Percentiles rank a stretch among this genome's conserved stretches.
These are phyloP conservation scores for Rhincodon typus DNA, from an alignment of 2,797 vertebrate genomes.

Conservation along the genomic window DNA sequence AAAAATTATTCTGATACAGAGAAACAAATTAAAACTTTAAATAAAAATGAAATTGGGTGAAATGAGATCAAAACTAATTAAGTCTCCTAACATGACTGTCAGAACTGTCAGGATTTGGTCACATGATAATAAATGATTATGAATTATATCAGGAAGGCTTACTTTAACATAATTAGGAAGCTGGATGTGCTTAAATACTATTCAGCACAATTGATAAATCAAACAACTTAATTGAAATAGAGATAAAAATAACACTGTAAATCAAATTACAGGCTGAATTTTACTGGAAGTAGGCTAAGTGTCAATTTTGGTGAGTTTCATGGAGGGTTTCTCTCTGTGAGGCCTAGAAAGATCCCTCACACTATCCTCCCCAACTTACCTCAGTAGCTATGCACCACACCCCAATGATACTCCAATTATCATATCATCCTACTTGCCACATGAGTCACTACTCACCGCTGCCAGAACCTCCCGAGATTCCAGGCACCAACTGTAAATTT, in stretches of 20 bases:
- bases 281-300: no score
- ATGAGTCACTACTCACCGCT: no score
- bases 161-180: not conserved
- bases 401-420: no score
- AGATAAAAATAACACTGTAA: not conserved
- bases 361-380: not conserved
- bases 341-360: no score
- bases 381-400: not conserved
- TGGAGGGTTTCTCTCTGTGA: no score
- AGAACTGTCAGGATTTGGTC: not conserved
- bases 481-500: no score
- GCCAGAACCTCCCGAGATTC: no score
- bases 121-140: not conserved
- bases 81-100: not conserved
- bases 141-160: not conserved
- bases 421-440: no score
- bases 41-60: not conserved
- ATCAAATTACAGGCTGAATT: not conserved
- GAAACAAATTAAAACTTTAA: not conserved
- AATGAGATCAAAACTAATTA: not conserved
- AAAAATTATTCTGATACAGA: not conserved
- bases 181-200: not conserved
- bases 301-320: no score
- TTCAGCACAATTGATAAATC: not conserved
- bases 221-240: not conserved